Percentiles rank a stretch among this genome's conserved stretches.
phyloP scores from a whole-genome alignment of 2,797 vertebrate species.

The Halcyon smyrnensis region DNA sequence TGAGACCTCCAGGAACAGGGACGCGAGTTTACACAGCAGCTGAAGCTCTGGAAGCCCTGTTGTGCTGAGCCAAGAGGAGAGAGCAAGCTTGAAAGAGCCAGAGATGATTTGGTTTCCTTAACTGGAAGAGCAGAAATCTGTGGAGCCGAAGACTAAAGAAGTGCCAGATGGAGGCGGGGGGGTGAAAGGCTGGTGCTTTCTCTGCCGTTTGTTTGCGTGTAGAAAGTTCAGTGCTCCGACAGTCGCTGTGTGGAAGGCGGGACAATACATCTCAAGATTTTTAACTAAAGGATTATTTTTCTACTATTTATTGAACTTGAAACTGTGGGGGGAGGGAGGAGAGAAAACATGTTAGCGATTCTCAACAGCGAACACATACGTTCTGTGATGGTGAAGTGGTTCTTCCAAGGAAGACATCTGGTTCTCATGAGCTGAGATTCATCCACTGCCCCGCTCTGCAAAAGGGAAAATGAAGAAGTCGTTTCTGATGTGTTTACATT shows the following conservation, averaged over 20 bases:
- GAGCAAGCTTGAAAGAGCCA: neutral
- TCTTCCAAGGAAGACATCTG: constrained; percentile 55
- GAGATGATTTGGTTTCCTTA: constrained; percentile 66
- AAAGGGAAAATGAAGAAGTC: constrained; percentile 76
- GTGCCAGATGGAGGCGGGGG: neutral
- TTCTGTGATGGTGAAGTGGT: constrained; percentile 56
- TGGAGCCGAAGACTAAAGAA: neutral
- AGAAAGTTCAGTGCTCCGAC: neutral
- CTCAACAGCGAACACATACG: neutral
- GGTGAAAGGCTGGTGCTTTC: neutral
- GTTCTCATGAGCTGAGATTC: constrained; percentile 43
- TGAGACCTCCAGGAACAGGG: constrained; percentile 53
- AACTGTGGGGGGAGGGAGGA: constrained; percentile 61
- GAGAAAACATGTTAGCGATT: constrained; percentile 33
- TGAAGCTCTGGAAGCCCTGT: constrained; percentile 38
- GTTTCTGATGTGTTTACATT: constrained; percentile 67
- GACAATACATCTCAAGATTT: constrained; percentile 83
- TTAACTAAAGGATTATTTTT: constrained; percentile 96
- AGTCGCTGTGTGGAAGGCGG: constrained; percentile 42
- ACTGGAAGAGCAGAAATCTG: constrained; percentile 67
- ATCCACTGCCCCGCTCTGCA: constrained; percentile 53
- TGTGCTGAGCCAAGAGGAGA: constrained; percentile 69
- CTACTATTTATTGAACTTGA: constrained; percentile 99
- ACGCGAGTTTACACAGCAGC: constrained; percentile 28
- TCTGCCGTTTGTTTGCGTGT: neutral